Percentiles rank a stretch among this genome's conserved stretches.
Conservation (phyloP, 2,888 invertebrate genomes). For the Cataglyphis cursor region DNA sequence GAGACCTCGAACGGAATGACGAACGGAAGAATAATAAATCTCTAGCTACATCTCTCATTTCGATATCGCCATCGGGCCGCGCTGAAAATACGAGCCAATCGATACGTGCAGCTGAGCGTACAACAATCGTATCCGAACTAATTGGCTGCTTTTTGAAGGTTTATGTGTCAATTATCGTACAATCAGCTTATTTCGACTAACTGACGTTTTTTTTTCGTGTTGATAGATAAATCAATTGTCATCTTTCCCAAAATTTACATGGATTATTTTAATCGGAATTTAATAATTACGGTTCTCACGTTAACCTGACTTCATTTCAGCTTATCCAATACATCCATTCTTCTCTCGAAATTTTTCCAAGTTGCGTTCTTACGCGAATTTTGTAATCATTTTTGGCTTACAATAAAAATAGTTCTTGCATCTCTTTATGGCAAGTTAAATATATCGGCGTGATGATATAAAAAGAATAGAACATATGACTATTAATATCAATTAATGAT, state of each 20-base stretch:
- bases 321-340: neutral
- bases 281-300: neutral
- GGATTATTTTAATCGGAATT: constrained; percentile 9
- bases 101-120: constrained; percentile 68
- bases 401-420: neutral
- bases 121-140: constrained; percentile 67
- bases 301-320: neutral
- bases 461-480: constrained; percentile 5
- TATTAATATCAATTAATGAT: neutral
- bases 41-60: constrained; percentile 54
- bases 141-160: constrained; percentile 69
- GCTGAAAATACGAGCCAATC: constrained; percentile 62
- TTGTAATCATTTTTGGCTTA: neutral
- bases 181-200: constrained; percentile 67
- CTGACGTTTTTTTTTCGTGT: constrained; percentile 56
- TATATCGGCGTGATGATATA: neutral
- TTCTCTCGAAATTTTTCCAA: neutral
- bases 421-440: constrained; percentile 3
- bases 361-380: neutral
- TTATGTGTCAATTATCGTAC: constrained; percentile 69
- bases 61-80: constrained; percentile 41
- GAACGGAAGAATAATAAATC: constrained; percentile 53
- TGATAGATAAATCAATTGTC: constrained; percentile 48
- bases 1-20: constrained; percentile 48
- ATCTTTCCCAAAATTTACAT: constrained; percentile 51